phyloP scores from a whole-genome alignment of 1,140 invertebrate genomes.

The Brachionus plicatilis region DNA sequence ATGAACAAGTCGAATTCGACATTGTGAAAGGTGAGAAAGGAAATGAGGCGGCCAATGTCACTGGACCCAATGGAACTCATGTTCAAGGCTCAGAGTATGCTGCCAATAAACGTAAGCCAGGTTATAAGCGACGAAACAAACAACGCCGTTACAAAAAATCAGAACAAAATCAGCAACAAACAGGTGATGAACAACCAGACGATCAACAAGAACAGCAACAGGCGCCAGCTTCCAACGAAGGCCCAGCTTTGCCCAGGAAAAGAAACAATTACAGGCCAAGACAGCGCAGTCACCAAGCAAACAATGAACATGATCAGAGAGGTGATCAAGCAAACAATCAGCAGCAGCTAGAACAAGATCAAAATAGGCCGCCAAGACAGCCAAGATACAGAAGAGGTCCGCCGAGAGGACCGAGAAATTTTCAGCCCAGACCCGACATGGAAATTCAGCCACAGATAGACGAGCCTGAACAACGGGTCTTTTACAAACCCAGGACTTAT shows the following conservation, averaged over 20 bases:
- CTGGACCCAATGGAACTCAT: conserved; percentile 81
- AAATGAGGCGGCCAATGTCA: conserved; percentile 93
- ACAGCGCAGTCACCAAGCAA: not conserved
- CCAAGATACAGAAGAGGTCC: not conserved
- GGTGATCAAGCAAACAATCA: not conserved
- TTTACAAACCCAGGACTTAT: conserved; percentile 11
- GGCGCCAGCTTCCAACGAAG: not conserved
- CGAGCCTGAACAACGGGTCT: not conserved
- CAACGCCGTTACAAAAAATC: not conserved
- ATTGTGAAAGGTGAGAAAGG: conserved; percentile 72
- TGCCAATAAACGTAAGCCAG: conserved; percentile 56
- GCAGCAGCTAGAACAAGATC: not conserved
- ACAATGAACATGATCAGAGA: not conserved
- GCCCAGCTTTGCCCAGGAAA: not conserved
- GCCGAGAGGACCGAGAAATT: not conserved
- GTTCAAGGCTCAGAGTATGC: conserved; percentile 93
- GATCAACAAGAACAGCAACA: not conserved
- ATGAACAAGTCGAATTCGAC: conserved; percentile 96
- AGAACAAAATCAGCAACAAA: not conserved
- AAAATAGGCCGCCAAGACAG: not conserved
- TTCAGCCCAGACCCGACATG: not conserved
- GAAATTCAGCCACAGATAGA: not conserved
- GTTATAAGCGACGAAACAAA: not conserved
- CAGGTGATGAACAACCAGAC: not conserved
- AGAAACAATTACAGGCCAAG: not conserved